A percentile compares a stretch with the other conserved stretches of the same genome.
phyloP scores from a whole-genome alignment of 2,797 vertebrate genomes.

The Gymnoscopelus microlampas region DNA sequence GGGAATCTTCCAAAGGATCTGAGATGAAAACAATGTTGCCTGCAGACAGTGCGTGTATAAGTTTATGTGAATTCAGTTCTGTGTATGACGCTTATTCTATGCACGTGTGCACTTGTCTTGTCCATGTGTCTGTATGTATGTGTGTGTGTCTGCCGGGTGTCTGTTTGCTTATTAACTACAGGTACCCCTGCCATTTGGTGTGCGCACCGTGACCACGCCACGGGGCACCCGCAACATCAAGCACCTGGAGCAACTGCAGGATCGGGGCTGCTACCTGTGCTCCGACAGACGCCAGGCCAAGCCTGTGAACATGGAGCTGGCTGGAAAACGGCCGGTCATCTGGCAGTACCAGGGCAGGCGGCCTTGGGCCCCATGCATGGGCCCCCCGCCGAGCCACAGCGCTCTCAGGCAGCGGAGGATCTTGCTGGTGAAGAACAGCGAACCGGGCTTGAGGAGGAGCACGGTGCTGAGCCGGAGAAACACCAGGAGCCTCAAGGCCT shows the following conservation, averaged over 20 bases:
- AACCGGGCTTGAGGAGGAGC: conserved; percentile 82
- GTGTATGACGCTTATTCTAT: too few relatives aligned
- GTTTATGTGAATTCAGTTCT: too few relatives aligned
- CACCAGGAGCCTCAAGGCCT: conserved; percentile 82
- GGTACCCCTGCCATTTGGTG: conserved; percentile 92
- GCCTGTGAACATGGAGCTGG: conserved; percentile 80
- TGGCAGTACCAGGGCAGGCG: conserved; percentile 72
- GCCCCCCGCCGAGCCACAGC: conserved; percentile 38
- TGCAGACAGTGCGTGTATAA: too few relatives aligned
- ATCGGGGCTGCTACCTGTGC: conserved; percentile 93
- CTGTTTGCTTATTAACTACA: conserved; percentile 20
- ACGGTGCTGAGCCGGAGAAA: conserved; percentile 85
- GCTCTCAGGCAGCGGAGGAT: conserved; percentile 82
- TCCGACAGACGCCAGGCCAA: conserved; percentile 87
- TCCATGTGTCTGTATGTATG: too few relatives aligned
- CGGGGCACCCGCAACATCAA: conserved; percentile 87
- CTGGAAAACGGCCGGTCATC: conserved; percentile 66
- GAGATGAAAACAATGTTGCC: too few relatives aligned
- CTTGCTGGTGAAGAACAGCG: conserved; percentile 89
- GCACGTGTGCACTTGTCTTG: too few relatives aligned
- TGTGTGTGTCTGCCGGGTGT: neutral
- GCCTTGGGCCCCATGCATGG: conserved; percentile 65
- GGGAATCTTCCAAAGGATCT: too few relatives aligned
- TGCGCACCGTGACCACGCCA: conserved; percentile 92
- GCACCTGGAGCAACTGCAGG: conserved; percentile 91